Base-by-base conservation (phyloP, 2,113 vertebrate genomes). In the Oncorhynchus nerka region DNA sequence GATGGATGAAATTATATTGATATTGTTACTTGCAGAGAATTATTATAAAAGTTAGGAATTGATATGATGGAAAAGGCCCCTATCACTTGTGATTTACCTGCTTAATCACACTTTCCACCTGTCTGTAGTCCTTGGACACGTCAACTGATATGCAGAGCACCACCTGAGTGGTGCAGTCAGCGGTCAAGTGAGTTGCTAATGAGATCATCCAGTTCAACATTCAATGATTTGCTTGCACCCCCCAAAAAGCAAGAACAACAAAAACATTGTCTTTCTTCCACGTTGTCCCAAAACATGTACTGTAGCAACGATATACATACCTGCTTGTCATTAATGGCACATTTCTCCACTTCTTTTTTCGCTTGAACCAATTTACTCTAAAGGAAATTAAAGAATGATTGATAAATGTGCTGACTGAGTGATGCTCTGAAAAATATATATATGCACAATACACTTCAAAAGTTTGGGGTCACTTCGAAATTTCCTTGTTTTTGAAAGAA, bases 131-230 rank as follows among this genome's bases (percentile, higher is more conserved):
- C 90, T 96, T 97, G 24, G 97, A 96, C 9, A 99, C 95, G 82
- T 99, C 97, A 30, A 99, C 96, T 1, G 98, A 98, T 89, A 98
- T 98, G 89, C 96, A 97, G 0, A 98, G 95, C 62, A 99, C 97
- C 77, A 98, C 97, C 98, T 99, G 81, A 67, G 72, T 22, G 83
- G 77, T n/a, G n/a, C 11, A 24, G 8, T 11, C 8, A 24, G 8
- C 24, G 8, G n/a, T 22, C n/a, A 62, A 62, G n/a, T 62, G 22
- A 62, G 19, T 22, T 45, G 39, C 39, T 45, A 45, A 45, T 45
- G 39, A 11, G 9, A 45, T 45, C 9, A 12, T 45, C 39, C 2
- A 3, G n/a, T n/a, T n/a, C 16, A 19, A 55, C 16, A 62, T 1
- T 62, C 39, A 39, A 39, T 39, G 0, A 39, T 39, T 39, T 39